Evolutionary conservation across 2,888 invertebrate species (phyloP), one percentile per base, ranked within the genome.

Genomic region (Subacronicta megacephala): DNA sequence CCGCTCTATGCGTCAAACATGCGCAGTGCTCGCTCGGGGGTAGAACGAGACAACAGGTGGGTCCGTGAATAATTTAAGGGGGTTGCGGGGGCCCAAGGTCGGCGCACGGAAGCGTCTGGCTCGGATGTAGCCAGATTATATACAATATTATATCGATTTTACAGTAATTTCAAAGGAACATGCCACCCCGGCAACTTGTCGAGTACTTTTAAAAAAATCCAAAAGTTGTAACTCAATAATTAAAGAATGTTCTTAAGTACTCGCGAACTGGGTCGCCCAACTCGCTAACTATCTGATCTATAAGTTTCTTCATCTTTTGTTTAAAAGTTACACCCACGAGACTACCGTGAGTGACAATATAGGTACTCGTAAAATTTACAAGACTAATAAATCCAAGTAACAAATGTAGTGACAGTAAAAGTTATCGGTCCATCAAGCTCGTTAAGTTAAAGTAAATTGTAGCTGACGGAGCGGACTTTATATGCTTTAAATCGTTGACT

Each of bases 31-130:
- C 52, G 43, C 65, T 75, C 73, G 73, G 80, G 70, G 83, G 79
- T 69, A 77, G 81, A 67, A 77, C 74, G 84, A 76, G 90, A 86
- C 90, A 90, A 90, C 90, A 90, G 91, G 91, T 91, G 89, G 91
- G 83, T 77, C 78, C 69, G 68, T 81, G 75, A 80, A 80, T 75
- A 80, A 73, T 78, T 81, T 82, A 66, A 72, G 78, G 82, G 84
- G 79, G 72, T 68, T 81, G 75, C 71, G 82, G 75, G 75, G 80
- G 73, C 75, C 84, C 92, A 92, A 93, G 92, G 93, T 93, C 92
- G 86, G 82, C 90, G 91, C 83, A 89, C 92, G 93, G 92, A 93
- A 93, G 85, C 89, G 92, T 92, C 92, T 92, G 90, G 85, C 83
- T 77, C 79, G 81, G 85, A 88, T 88, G 87, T 89, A 86, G 82